These are phyloP conservation scores for Entomobrya proxima DNA, from an alignment of 2,888 invertebrate species.

Conservation along the genomic window DNA sequence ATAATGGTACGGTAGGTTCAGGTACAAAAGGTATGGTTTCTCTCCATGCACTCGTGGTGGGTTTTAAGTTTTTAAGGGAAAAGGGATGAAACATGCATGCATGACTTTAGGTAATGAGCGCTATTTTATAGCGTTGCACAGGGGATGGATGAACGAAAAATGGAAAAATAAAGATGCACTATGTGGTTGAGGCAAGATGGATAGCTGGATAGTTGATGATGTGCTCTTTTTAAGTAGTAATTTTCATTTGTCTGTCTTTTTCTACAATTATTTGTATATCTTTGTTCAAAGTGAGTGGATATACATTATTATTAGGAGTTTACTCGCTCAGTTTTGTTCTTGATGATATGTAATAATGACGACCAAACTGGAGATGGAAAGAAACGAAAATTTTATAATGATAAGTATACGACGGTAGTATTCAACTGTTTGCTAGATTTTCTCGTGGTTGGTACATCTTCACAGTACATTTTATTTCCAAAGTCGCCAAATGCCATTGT, in stretches of 20 bases:
- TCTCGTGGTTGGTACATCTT: not conserved
- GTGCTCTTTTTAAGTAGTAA: slow-evolving; percentile 68
- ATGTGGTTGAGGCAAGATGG: not conserved
- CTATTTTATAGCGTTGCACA: slow-evolving; percentile 19
- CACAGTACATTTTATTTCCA: slow-evolving; percentile 4
- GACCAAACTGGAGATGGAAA: slow-evolving; percentile 24
- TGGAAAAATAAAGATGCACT: slow-evolving; percentile 45
- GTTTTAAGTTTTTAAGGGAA: slow-evolving; percentile 23
- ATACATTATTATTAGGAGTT: slow-evolving; percentile 44
- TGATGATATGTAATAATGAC: slow-evolving; percentile 31
- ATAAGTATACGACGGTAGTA: slow-evolving; percentile 38
- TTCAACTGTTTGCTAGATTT: slow-evolving; percentile 14
- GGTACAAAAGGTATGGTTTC: slow-evolving; percentile 21
- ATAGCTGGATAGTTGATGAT: slow-evolving; percentile 49
- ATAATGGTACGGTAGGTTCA: slow-evolving; percentile 35
- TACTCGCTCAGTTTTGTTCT: slow-evolving; percentile 30
- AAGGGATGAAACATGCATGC: slow-evolving; percentile 21
- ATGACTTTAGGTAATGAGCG: slow-evolving; percentile 56
- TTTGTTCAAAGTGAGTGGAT: slow-evolving; percentile 51
- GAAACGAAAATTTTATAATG: slow-evolving; percentile 16
- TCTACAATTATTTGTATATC: slow-evolving; percentile 64
- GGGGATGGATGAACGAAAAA: slow-evolving; percentile 40
- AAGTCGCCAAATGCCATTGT: slow-evolving; percentile 63
- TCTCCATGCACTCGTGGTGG: not conserved
- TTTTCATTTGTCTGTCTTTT: slow-evolving; percentile 65